A percentile compares a stretch with the other conserved stretches of the same genome.
These are phyloP conservation scores for Rhamphomyia laevipes DNA, from an alignment of 2,888 invertebrate species.

Conservation along the genomic window DNA sequence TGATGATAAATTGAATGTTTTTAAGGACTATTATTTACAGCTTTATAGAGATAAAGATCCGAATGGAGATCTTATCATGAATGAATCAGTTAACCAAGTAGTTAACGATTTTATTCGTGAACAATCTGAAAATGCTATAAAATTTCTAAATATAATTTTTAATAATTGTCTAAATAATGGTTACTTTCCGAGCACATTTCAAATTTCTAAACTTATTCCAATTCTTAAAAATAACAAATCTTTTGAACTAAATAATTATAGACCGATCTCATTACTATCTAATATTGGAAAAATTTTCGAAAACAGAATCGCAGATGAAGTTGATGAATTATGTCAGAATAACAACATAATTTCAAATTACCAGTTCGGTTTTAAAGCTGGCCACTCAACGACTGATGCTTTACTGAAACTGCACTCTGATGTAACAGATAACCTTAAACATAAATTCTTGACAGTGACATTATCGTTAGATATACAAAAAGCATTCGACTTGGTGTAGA, in stretches of 20 bases:
- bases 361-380: constrained; percentile 1
- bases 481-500: too few relatives aligned
- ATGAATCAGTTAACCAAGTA: too few relatives aligned
- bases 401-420: neutral
- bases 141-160: neutral
- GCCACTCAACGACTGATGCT: constrained; percentile 1
- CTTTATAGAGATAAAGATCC: too few relatives aligned
- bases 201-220: neutral
- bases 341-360: neutral
- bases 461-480: constrained; percentile 1
- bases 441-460: neutral
- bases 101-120: too few relatives aligned
- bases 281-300: constrained; percentile 12
- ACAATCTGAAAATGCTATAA: neutral
- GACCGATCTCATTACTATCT: constrained; percentile 17
- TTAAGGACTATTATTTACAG: too few relatives aligned
- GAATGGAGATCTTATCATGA: too few relatives aligned
- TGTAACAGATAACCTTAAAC: neutral
- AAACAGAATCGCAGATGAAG: neutral
- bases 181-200: neutral
- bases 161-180: constrained; percentile 1
- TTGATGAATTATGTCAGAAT: neutral
- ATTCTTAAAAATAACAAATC: constrained; percentile 12
- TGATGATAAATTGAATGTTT: too few relatives aligned
- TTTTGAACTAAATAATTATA: constrained; percentile 15